phyloP scores from a whole-genome alignment of 2,797 vertebrate genomes.

The Dryobates pubescens region DNA sequence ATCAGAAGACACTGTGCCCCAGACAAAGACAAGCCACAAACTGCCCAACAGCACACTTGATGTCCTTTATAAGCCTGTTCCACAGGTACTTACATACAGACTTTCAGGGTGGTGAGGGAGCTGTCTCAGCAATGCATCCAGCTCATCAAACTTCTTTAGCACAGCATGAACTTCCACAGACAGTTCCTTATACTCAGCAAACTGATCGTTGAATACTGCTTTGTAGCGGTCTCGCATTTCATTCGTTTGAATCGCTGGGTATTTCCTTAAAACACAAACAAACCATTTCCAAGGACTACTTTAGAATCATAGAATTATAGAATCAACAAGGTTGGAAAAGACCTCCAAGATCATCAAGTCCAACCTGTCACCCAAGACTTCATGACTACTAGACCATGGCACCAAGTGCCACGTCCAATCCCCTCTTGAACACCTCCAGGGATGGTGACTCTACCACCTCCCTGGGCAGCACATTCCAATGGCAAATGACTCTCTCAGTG shows the following conservation, averaged over 20 bases:
- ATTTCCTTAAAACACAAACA: conserved; percentile 83
- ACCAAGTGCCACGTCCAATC: too few species aligned
- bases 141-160: conserved; percentile 88
- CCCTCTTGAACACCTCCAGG: too few species aligned
- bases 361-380: too few species aligned
- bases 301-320: not conserved
- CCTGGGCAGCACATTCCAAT: too few species aligned
- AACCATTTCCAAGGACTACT: not conserved
- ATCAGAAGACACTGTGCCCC: not conserved
- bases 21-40: not conserved
- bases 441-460: too few species aligned
- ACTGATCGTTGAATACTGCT: conserved; percentile 98
- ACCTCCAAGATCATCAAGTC: too few species aligned
- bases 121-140: conserved; percentile 88
- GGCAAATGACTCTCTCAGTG: too few species aligned
- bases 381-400: too few species aligned
- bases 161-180: conserved; percentile 87
- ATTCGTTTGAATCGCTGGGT: conserved; percentile 86
- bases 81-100: conserved; percentile 79
- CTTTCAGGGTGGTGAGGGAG: conserved; percentile 84
- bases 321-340: too few species aligned
- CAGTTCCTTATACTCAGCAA: conserved; percentile 95
- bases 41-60: not conserved
- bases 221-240: conserved; percentile 95
- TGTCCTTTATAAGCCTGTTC: not conserved